A percentile compares a stretch with the other conserved stretches of the same genome.
These are phyloP conservation scores for Bovichtus variegatus DNA, from an alignment of 2,797 vertebrate species.

Conservation along the genomic window DNA sequence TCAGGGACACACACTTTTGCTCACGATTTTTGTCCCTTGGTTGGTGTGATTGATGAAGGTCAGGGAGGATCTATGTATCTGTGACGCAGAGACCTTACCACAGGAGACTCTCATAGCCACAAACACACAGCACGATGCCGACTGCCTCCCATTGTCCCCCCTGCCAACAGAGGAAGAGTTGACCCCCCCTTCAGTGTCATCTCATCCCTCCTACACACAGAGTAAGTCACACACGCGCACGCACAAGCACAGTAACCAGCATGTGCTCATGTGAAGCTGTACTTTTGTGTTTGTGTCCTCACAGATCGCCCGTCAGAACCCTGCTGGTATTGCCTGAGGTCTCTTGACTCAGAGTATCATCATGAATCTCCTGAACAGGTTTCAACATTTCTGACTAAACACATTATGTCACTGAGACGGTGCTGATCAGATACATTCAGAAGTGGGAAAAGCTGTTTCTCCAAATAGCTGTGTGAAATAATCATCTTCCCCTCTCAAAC, in stretches of 20 bases:
- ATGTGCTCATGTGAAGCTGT: neutral
- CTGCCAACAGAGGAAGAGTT: slow-evolving; percentile 54
- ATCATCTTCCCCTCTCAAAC: neutral
- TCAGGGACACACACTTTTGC: neutral
- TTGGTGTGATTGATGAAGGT: slow-evolving; percentile 46
- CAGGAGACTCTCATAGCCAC: slow-evolving; percentile 45
- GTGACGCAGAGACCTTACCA: slow-evolving; percentile 31
- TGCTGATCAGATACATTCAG: neutral
- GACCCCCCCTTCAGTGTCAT: slow-evolving; percentile 42
- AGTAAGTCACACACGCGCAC: slow-evolving; percentile 43
- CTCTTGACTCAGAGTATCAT: slow-evolving; percentile 78
- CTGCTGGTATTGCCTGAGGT: slow-evolving; percentile 85
- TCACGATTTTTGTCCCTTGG: slow-evolving; percentile 16
- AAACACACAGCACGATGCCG: slow-evolving; percentile 44
- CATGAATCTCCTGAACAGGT: slow-evolving; percentile 78
- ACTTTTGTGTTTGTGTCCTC: slow-evolving; percentile 33
- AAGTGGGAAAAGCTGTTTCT: neutral
- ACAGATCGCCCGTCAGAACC: slow-evolving; percentile 71
- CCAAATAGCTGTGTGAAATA: neutral
- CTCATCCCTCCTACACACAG: slow-evolving; percentile 46
- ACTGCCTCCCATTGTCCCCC: slow-evolving; percentile 37
- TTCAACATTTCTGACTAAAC: slow-evolving; percentile 19
- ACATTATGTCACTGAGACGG: neutral
- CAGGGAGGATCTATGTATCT: slow-evolving; percentile 40
- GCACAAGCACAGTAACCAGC: neutral